Base-by-base conservation (phyloP, 2,797 vertebrate genomes). In the Psittacula derbiana region DNA sequence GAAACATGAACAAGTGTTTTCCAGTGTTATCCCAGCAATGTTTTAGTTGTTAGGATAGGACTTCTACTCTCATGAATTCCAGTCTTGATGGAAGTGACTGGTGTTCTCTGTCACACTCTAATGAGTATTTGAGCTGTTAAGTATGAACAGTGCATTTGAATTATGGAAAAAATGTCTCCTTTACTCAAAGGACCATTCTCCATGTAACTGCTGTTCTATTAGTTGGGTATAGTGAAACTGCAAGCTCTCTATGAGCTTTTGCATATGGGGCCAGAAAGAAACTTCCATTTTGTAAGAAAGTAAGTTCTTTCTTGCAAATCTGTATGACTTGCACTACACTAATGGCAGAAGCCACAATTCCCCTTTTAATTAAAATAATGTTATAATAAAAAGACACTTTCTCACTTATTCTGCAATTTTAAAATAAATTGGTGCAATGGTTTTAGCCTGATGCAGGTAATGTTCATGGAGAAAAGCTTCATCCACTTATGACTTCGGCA, bases 1-100 rank as follows among this genome's bases (percentile, higher is more conserved):
- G 91, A 76, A 96, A 85, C 4, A 17, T 41, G 50, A 76, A 30
- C 76, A 73, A 84, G 64, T 83, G 69, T 75, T 83, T 83, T 23
- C 64, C 47, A 60, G 47, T 46, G 76, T 50, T 80, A 85, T 57
- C 60, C 60, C 65, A 95, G 65, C 57, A 78, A 52, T 67, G 60
- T 55, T 85, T 50, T 62, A 40, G 33, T 50, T 86, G 28, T 67
- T 57, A 33, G 80, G 50, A 52, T 49, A 71, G 50, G 61, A 47
- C n/a, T 79, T 89, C 6, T 40, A 24, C 49, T 95, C 72, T 60
- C 46, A 30, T 16, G 46, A 85, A 91, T 86, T 95, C 67, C 64
- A 86, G 49, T 27, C 65, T 74, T 36, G 41, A 40, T 76, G 47
- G 64, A 80, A 94, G 44, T 71, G 60, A 65, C 71, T 33, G 86